Conservation (phyloP, 1,140 invertebrate genomes). For the Tetramorium simillimum region DNA sequence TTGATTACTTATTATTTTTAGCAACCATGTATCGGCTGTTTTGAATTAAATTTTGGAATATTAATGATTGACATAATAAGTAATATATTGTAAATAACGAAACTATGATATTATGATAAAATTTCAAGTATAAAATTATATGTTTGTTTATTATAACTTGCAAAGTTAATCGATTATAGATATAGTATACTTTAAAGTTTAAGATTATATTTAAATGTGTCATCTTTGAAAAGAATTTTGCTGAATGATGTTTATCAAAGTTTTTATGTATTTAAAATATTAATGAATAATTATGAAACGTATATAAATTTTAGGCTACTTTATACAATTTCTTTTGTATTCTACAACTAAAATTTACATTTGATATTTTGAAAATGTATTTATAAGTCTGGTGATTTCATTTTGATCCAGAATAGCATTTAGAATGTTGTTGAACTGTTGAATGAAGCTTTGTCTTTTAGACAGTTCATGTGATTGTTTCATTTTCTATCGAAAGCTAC, state of each 20-base stretch:
- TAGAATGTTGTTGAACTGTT: background rate
- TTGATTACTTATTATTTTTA: constrained; percentile 44
- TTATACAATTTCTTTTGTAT: background rate
- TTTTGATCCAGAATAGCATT: background rate
- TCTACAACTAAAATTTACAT: background rate
- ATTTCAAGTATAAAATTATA: too few species aligned
- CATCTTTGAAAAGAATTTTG: background rate
- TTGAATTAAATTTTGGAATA: constrained; percentile 6
- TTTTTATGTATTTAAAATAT: background rate
- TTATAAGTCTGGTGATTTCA: background rate
- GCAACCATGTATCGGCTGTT: background rate
- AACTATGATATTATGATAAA: background rate
- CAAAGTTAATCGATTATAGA: background rate
- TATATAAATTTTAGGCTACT: background rate
- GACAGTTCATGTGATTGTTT: background rate
- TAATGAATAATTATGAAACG: background rate
- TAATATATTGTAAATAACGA: background rate
- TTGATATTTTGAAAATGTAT: background rate
- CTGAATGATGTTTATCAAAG: background rate
- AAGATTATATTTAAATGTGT: background rate
- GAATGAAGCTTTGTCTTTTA: background rate
- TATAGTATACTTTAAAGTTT: background rate
- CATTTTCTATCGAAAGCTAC: background rate
- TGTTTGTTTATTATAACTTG: too few species aligned
- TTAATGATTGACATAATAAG: background rate